Conservation (phyloP, 1,140 invertebrate species). For the Lordiphosa mommai region DNA sequence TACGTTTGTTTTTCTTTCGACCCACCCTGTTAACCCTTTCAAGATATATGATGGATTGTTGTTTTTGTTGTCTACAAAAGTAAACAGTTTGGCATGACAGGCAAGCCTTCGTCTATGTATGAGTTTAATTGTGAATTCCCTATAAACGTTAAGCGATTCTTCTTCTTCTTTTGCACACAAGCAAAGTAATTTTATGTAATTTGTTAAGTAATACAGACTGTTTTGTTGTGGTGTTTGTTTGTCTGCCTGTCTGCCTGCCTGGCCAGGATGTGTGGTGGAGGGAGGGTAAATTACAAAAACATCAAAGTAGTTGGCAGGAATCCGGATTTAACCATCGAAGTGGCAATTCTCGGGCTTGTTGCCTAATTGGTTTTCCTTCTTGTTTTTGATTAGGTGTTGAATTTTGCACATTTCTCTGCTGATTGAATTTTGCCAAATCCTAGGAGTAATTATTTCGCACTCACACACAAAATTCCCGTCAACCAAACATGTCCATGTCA, state of each 20-base stretch:
- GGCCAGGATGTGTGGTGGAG: constrained; percentile 49
- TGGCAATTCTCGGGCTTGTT: background rate
- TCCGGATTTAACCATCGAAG: constrained; percentile 2
- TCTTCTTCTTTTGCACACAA: constrained; percentile 22
- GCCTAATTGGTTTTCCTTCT: constrained; percentile 6
- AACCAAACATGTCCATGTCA: constrained; percentile 13
- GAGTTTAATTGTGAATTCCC: constrained; percentile 22
- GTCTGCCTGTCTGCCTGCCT: constrained; percentile 63
- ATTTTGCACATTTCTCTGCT: constrained; percentile 4
- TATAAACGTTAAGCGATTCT: constrained; percentile 70
- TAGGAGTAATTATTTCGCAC: constrained; percentile 59
- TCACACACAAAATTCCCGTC: constrained; percentile 6
- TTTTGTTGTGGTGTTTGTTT: constrained; percentile 41
- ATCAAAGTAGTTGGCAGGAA: constrained; percentile 58
- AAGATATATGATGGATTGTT: constrained; percentile 73
- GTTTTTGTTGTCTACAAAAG: constrained; percentile 41
- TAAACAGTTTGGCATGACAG: constrained; percentile 53
- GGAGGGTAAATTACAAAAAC: constrained; percentile 64
- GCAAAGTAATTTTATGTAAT: constrained; percentile 78
- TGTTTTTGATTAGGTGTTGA: background rate
- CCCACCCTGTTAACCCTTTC: background rate
- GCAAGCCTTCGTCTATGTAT: constrained; percentile 6
- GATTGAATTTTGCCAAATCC: background rate
- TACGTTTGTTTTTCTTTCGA: constrained; percentile 2
- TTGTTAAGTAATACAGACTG: constrained; percentile 67